phyloP scores from a whole-genome alignment of 2,797 vertebrate genomes.

The Picus viridis region DNA sequence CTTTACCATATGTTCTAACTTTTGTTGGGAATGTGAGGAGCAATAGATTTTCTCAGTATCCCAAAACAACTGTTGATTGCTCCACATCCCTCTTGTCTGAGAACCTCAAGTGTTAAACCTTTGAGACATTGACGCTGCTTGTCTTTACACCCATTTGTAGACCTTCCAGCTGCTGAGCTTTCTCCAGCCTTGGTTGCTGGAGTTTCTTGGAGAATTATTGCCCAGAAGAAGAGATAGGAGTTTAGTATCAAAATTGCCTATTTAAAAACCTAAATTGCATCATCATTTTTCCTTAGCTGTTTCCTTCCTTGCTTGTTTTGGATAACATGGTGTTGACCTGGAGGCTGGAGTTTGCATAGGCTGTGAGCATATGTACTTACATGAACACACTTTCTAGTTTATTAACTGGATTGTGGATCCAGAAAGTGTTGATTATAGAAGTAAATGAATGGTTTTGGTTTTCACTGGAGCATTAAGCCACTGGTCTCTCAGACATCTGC shows the following conservation, averaged over 20 bases:
- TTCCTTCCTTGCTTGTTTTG: background rate
- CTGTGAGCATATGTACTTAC: background rate
- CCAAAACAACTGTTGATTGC: background rate
- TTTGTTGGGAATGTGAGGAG: background rate
- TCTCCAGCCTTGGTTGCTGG: background rate
- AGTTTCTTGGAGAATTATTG: background rate
- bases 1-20: background rate
- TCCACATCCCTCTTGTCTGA: background rate
- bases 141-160: background rate
- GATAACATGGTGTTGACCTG: background rate
- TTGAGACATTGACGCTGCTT: background rate
- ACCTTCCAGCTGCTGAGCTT: background rate
- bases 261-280: background rate
- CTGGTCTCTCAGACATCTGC: background rate
- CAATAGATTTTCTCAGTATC: background rate
- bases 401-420: background rate
- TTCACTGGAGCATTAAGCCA: background rate
- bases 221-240: background rate
- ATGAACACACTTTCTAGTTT: background rate
- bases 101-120: background rate
- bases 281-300: background rate
- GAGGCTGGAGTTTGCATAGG: background rate
- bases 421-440: background rate
- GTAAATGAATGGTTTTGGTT: background rate
- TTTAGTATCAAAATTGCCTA: background rate